A percentile compares a stretch with the other conserved stretches of the same genome.
These are phyloP conservation scores for Minunthozetes semirufus DNA, from an alignment of 2,888 invertebrate genomes.

Conservation along the genomic window DNA sequence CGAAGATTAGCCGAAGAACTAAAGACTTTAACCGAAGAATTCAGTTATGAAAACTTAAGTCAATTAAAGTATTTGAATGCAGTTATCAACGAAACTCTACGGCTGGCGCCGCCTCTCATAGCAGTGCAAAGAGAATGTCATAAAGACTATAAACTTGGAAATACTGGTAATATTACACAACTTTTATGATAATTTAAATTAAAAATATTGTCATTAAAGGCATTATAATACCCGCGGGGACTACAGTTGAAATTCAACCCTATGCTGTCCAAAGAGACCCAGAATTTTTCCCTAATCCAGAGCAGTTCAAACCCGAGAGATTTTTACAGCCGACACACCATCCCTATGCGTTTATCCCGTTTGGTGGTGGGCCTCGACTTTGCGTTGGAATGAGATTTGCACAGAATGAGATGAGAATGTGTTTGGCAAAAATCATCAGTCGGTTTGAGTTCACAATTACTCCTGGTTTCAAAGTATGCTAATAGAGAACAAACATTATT, in stretches of 20 bases:
- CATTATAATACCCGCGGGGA: conserved; percentile 29
- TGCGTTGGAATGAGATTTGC: conserved; percentile 35
- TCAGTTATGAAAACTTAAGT: conserved; percentile 17
- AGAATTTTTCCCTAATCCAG: conserved; percentile 27
- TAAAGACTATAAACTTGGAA: conserved; percentile 20
- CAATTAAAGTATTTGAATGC: conserved; percentile 32
- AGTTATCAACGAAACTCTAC: conserved; percentile 34
- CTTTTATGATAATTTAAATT: background rate
- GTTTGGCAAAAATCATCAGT: no score
- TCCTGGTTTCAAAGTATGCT: no score
- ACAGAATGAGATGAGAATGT: conserved; percentile 30
- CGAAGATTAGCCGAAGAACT: conserved; percentile 35
- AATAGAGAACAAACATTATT: no score
- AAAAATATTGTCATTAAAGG: background rate
- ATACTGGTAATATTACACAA: background rate
- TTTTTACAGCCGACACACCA: conserved; percentile 1
- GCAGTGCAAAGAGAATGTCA: conserved; percentile 25
- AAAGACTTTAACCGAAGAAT: background rate
- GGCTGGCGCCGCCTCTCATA: conserved; percentile 22
- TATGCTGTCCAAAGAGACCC: conserved; percentile 14
- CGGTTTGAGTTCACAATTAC: no score
- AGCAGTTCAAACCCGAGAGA: conserved; percentile 30
- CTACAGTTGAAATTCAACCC: conserved; percentile 13
- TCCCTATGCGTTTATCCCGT: conserved; percentile 29
- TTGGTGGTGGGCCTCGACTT: conserved; percentile 32